Base-by-base conservation (phyloP, 2,113 vertebrate species). In the Cyprinodon brontotheroides region DNA sequence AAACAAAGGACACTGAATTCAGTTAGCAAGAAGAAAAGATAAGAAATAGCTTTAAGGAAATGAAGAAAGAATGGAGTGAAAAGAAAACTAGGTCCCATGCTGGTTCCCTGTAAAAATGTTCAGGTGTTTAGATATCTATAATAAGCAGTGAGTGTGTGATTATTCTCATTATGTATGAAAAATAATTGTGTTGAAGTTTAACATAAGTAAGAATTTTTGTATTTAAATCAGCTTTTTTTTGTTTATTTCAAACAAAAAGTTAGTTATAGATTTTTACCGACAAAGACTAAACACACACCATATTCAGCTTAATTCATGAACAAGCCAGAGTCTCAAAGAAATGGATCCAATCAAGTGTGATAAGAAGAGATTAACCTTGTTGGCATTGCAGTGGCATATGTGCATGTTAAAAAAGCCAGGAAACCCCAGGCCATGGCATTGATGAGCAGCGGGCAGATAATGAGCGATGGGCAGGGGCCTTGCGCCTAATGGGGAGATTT, bases 351-450 rank as follows among this genome's bases (percentile, higher is more conserved):
- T 82, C 80, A 45, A 53, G 50, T 85, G 85, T 53, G 6, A n/a
- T 12, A 74, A 86, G 85, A 86, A 88, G 80, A 93, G 92, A 94
- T 93, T 95, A 95, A 94, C 94, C 95, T 94, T 93, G 92, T 91
- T 90, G 86, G 79, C 86, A 67, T 88, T 38, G 65, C 74, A 82
- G 87, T 75, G 87, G 80, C 81, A 91, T 82, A 91, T 81, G 61
- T 67, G 14, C 71, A 3, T 89, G 17, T 91, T 84, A 76, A 75
- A 91, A 90, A 91, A 89, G 83, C 72, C 48, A 63, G 81, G 84
- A 79, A 67, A 86, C 89, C 89, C 78, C 74, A 47, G 68, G 91
- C 92, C 73, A 88, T 84, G 91, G 88, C 87, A 89, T 82, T 90
- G 89, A 91, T 40, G 61, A 89, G 89, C 84, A 78, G 73, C 68